These are phyloP conservation scores for Tichodroma muraria DNA, from an alignment of 2,113 vertebrate genomes.

Conservation along the genomic window DNA sequence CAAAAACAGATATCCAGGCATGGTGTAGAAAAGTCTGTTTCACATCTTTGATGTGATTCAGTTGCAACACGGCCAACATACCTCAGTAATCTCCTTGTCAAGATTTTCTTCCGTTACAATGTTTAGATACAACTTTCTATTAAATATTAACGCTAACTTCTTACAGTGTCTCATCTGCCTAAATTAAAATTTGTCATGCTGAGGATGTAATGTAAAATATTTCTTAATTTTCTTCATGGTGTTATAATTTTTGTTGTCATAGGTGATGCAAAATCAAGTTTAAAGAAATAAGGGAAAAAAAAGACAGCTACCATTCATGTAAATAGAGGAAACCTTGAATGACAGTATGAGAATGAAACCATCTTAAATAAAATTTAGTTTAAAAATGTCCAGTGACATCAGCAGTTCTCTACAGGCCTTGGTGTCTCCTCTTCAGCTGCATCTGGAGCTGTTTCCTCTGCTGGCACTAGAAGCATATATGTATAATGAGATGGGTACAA, in stretches of 20 bases:
- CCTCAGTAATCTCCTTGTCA: background rate
- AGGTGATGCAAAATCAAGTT: background rate
- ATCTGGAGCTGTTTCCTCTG: background rate
- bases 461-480: background rate
- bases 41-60: background rate
- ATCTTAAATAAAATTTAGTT: background rate
- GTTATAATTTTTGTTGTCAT: background rate
- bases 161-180: background rate
- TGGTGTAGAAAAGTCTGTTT: background rate
- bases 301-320: background rate
- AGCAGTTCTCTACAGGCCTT: background rate
- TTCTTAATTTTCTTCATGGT: background rate
- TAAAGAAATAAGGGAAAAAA: background rate
- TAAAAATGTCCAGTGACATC: background rate
- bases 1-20: background rate
- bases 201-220: background rate
- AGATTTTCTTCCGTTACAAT: background rate
- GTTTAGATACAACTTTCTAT: background rate
- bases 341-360: background rate
- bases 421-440: background rate
- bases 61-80: background rate
- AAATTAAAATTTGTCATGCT: background rate
- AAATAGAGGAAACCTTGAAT: background rate
- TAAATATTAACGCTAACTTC: background rate
- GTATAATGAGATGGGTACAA: background rate